These are phyloP conservation scores for Melanostoma mellinum DNA, from an alignment of 2,888 invertebrate species.

Conservation along the genomic window DNA sequence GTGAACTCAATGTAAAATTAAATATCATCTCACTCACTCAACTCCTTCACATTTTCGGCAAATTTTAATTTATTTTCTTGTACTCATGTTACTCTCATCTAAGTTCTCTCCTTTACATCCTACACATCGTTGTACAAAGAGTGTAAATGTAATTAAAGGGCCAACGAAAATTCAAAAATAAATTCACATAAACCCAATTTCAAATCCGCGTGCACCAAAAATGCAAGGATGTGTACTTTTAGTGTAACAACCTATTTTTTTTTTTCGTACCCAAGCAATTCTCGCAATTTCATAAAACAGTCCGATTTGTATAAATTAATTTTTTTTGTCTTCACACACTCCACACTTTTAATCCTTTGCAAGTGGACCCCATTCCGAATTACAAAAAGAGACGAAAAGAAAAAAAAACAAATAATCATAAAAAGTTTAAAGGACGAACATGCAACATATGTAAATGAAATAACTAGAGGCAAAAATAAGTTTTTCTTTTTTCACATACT, in stretches of 20 bases:
- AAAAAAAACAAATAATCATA: conserved; percentile 12
- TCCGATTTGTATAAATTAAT: conserved; percentile 62
- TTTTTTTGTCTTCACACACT: conserved; percentile 27
- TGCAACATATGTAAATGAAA: conserved; percentile 63
- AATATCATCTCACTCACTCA: too few species aligned
- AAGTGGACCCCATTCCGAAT: conserved; percentile 31
- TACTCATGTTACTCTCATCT: too few species aligned
- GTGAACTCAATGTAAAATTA: too few species aligned
- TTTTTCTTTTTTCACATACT: conserved; percentile 19
- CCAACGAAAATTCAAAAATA: background rate
- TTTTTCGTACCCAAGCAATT: conserved; percentile 19
- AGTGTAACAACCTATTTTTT: conserved; percentile 6
- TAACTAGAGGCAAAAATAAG: conserved; percentile 21
- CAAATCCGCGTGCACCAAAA: conserved; percentile 11
- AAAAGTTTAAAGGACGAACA: conserved; percentile 56
- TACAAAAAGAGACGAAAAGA: background rate
- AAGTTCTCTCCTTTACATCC: too few species aligned
- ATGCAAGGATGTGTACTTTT: conserved; percentile 23
- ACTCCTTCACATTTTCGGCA: too few species aligned
- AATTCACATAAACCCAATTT: conserved; percentile 24
- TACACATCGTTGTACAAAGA: background rate
- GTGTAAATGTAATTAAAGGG: background rate
- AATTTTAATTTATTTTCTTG: too few species aligned
- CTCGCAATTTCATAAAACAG: conserved; percentile 54
- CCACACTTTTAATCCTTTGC: conserved; percentile 3